phyloP scores from a whole-genome alignment of 2,113 vertebrate genomes.

The Anguilla japonica region DNA sequence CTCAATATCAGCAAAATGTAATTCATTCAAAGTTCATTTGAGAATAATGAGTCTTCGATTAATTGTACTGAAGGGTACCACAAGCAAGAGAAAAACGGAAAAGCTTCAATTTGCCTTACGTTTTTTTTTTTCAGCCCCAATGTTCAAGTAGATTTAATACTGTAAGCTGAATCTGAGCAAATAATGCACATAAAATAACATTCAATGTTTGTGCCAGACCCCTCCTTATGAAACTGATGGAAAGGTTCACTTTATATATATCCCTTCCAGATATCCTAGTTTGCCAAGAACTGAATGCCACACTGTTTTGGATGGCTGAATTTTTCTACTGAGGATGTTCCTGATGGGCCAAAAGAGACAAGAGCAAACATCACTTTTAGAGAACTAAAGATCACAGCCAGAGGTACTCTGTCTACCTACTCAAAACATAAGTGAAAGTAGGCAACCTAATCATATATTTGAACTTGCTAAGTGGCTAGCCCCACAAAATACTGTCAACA shows the following conservation, averaged over 20 bases:
- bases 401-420: background rate
- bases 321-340: background rate
- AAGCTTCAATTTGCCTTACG: background rate
- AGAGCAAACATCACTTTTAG: background rate
- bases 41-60: background rate
- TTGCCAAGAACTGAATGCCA: too few relatives aligned
- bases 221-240: background rate
- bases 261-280: too few relatives aligned
- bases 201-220: background rate
- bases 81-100: too few relatives aligned
- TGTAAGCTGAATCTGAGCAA: background rate
- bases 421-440: background rate
- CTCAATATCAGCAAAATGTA: background rate
- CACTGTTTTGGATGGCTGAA: too few relatives aligned
- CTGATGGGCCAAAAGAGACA: background rate
- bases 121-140: background rate
- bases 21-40: background rate
- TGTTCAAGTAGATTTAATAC: background rate
- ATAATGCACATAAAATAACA: background rate
- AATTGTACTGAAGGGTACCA: background rate
- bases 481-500: background rate
- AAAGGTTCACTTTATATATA: background rate
- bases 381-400: background rate
- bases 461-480: background rate
- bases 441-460: background rate